Base-by-base conservation (phyloP, 2,888 invertebrate genomes). In the Cantharis rufa region DNA sequence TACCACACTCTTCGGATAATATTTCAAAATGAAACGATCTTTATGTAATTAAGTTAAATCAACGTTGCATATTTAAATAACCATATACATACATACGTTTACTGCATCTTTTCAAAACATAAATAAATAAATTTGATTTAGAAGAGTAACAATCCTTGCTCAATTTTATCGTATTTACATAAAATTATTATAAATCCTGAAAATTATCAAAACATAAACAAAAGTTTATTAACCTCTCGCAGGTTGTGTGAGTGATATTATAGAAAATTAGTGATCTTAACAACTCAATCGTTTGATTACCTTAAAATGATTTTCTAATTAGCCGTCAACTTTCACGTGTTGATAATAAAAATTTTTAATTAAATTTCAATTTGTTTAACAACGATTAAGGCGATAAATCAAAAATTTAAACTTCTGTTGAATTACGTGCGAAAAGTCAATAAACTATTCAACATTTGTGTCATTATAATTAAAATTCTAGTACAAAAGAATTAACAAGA, bases 401-500 rank as follows among this genome's bases (percentile, higher is more conserved):
- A 48, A 48, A 48, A 48, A 48, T 48, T 48, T 48, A 48, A 48
- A 48, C 48, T 48, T 48, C 48, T 48, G 48, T 13, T 48, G 7
- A 48, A 48, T 48, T 48, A 48, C 48, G 48, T 48, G 48, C n/a
- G 24, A 24, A 66, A 66, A 21, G 64, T 66, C 64, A 21, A 66
- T 21, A 66, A 66, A 66, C 64, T 18, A 21, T 24, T 66, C 63
- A 66, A 66, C 64, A 66, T 15, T 66, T 66, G 64, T 66, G 64
- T 66, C 64, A 66, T 66, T 24, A 66, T 66, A 66, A 66, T 66
- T 66, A 66, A 66, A 66, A 66, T 66, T 66, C 64, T 66, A 66
- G 64, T 66, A 21, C 64, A 66, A 66, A 66, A 66, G 64, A 66
- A 66, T 66, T 66, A 66, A 66, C 64, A 13, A 66, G 64, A 66